These are phyloP conservation scores for Papilio aristodemus DNA, from an alignment of 1,140 invertebrate genomes.

Conservation along the genomic window DNA sequence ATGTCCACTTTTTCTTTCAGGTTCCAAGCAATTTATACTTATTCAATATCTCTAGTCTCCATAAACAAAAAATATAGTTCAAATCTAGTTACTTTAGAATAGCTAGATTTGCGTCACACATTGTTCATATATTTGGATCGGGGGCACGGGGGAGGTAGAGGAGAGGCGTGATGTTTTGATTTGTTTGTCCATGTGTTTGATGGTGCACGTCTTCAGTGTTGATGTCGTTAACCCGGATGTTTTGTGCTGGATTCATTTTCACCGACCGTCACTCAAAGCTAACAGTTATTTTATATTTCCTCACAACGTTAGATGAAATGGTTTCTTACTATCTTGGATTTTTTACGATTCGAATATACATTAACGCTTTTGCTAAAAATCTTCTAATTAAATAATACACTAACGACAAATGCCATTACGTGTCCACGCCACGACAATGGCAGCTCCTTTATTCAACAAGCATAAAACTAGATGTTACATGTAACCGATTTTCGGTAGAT, in stretches of 20 bases:
- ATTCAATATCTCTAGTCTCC: too few species aligned
- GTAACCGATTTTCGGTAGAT: not conserved
- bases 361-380: not conserved
- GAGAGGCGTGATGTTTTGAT: not conserved
- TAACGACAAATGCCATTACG: not conserved
- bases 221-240: not conserved
- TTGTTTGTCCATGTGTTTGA: not conserved
- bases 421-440: not conserved
- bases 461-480: not conserved
- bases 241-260: conserved; percentile 4
- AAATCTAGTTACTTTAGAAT: too few species aligned
- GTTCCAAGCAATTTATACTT: too few species aligned
- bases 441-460: not conserved
- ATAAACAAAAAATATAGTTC: too few species aligned
- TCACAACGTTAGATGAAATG: not conserved
- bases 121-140: conserved; percentile 7
- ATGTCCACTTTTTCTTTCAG: too few species aligned
- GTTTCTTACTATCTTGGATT: not conserved
- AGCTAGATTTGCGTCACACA: not conserved
- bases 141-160: not conserved
- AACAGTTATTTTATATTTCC: not conserved
- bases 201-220: not conserved
- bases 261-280: not conserved
- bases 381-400: too few species aligned
- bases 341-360: not conserved